Conservation (phyloP, 2,888 invertebrate genomes). For the Halictus ligatus region DNA sequence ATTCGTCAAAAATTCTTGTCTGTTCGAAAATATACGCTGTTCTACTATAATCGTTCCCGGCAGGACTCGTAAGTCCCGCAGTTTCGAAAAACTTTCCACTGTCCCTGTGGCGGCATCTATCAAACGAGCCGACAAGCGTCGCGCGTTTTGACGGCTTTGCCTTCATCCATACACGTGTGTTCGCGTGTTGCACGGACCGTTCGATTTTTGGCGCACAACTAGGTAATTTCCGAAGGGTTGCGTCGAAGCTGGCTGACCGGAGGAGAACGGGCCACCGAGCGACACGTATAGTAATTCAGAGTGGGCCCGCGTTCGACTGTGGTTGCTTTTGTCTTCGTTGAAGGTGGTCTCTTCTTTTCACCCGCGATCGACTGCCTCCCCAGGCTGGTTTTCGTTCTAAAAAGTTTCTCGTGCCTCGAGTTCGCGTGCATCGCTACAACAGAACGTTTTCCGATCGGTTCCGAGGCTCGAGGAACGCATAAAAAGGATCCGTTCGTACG, state of each 20-base stretch:
- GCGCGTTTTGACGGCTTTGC: conserved; percentile 59
- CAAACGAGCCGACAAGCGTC: background rate
- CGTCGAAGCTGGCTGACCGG: background rate
- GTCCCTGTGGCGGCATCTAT: conserved; percentile 23
- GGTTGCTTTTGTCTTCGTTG: conserved; percentile 47
- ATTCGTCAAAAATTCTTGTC: background rate
- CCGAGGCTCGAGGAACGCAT: background rate
- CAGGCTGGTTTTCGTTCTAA: background rate
- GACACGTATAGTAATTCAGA: background rate
- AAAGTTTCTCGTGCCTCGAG: background rate
- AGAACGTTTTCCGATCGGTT: background rate
- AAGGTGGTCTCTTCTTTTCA: conserved; percentile 17
- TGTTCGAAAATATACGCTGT: background rate
- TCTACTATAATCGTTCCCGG: background rate
- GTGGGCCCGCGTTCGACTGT: background rate
- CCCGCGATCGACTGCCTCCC: background rate
- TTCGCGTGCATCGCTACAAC: background rate
- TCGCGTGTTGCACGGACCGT: conserved; percentile 72
- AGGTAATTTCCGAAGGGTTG: conserved; percentile 68
- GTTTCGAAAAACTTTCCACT: background rate
- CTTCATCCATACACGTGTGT: conserved; percentile 65
- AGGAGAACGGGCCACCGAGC: background rate
- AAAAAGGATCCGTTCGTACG: background rate
- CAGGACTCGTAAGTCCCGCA: background rate
- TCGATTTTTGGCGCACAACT: conserved; percentile 78